Conservation (phyloP, 2,797 vertebrate genomes). For the Galagoides demidoff region DNA sequence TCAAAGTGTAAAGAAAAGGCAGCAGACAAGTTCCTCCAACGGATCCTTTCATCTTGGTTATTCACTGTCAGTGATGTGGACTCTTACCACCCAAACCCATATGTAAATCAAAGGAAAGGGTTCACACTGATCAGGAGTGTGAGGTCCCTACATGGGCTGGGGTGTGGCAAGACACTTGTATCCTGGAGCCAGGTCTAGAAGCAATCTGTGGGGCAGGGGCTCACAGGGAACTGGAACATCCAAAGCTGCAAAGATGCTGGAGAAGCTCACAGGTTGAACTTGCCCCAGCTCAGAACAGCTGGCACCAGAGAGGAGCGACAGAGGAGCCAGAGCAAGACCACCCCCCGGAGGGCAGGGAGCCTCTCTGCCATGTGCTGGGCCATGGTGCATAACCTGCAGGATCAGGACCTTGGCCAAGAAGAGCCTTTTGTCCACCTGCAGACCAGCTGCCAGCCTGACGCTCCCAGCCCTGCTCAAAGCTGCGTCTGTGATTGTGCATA, state of each 20-base stretch:
- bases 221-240: not conserved
- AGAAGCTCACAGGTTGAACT: not conserved
- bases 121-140: not conserved
- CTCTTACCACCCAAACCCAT: not conserved
- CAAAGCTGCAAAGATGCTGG: not conserved
- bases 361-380: not conserved
- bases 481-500: conserved; percentile 58
- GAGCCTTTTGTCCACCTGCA: not conserved
- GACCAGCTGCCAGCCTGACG: not conserved
- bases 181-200: not conserved
- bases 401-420: not conserved
- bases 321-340: not conserved
- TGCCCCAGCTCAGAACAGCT: not conserved
- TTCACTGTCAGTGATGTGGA: not conserved
- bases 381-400: not conserved
- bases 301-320: not conserved
- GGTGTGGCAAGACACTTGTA: not conserved
- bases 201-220: too few species aligned
- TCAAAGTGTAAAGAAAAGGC: not conserved
- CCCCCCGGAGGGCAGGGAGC: not conserved
- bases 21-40: not conserved
- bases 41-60: not conserved
- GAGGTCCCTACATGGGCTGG: not conserved
- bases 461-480: conserved; percentile 54
- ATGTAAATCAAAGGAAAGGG: not conserved